Percentiles rank a stretch among this genome's conserved stretches.
Conservation (phyloP, 1,140 invertebrate genomes). For the Watersipora subatra region DNA sequence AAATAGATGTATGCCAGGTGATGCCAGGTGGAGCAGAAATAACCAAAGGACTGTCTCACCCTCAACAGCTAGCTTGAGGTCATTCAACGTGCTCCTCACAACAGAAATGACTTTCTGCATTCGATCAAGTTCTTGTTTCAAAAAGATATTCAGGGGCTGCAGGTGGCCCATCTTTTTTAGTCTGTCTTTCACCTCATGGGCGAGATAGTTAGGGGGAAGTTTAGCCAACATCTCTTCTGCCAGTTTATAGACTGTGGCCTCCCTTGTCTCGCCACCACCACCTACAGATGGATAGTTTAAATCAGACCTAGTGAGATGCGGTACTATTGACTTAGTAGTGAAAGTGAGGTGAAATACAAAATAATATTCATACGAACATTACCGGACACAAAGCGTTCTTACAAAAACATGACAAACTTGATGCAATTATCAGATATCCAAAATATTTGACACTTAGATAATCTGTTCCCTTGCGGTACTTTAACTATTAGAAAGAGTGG, state of each 20-base stretch:
- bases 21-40: too few relatives aligned
- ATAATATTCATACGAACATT: too few relatives aligned
- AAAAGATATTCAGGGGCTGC: constrained; percentile 35
- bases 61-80: constrained; percentile 84
- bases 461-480: too few relatives aligned
- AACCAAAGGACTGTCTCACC: too few relatives aligned
- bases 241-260: constrained; percentile 28
- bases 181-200: constrained; percentile 29
- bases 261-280: constrained; percentile 43
- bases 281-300: too few relatives aligned
- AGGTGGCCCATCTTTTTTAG: constrained; percentile 59
- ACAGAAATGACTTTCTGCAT: constrained; percentile 31
- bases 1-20: too few relatives aligned
- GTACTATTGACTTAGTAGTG: too few relatives aligned
- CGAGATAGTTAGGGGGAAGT: constrained; percentile 30
- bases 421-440: too few relatives aligned
- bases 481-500: too few relatives aligned
- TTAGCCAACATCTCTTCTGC: constrained; percentile 34
- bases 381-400: background rate
- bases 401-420: background rate
- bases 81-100: constrained; percentile 54
- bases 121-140: constrained; percentile 33
- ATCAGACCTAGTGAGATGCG: too few relatives aligned
- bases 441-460: too few relatives aligned
- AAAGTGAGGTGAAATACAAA: too few relatives aligned